A percentile compares a stretch with the other conserved stretches of the same genome.
Conservation (phyloP, 2,888 invertebrate genomes). For the Mallateleia sp. region DNA sequence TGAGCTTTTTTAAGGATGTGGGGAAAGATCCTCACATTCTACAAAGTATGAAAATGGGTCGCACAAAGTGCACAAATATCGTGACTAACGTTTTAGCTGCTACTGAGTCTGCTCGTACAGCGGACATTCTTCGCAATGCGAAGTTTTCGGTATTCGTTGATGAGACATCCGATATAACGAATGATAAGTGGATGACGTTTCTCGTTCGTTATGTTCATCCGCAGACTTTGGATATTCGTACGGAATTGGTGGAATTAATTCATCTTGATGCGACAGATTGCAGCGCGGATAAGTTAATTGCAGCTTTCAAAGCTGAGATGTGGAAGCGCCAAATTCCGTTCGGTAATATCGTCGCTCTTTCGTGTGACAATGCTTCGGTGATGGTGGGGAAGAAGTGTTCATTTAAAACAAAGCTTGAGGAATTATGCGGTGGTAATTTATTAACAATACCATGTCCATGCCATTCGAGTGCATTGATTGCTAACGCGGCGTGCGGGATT, state of each 20-base stretch:
- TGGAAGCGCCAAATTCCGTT: not conserved
- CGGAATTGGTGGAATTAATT: slow-evolving; percentile 12
- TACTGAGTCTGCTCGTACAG: slow-evolving; percentile 1
- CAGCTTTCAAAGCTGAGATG: slow-evolving; percentile 9
- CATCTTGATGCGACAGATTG: not conserved
- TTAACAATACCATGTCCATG: slow-evolving; percentile 59
- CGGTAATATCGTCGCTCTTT: slow-evolving; percentile 6
- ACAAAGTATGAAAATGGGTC: slow-evolving; percentile 18
- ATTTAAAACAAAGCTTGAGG: slow-evolving; percentile 9
- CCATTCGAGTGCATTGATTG: slow-evolving; percentile 66
- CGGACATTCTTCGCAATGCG: slow-evolving; percentile 3
- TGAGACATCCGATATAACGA: too few species aligned
- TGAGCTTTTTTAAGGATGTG: slow-evolving; percentile 60
- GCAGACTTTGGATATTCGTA: not conserved
- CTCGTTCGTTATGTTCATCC: too few species aligned
- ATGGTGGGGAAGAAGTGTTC: slow-evolving; percentile 8
- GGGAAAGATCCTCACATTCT: slow-evolving; percentile 56
- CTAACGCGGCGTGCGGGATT: slow-evolving; percentile 54
- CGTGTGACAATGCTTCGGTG: slow-evolving; percentile 31
- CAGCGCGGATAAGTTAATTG: not conserved
- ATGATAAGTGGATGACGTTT: slow-evolving; percentile 12
- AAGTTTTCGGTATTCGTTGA: too few species aligned
- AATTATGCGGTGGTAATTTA: slow-evolving; percentile 20
- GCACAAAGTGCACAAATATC: not conserved
- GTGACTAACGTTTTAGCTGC: not conserved